Percentiles rank a stretch among this genome's conserved stretches.
Conservation (phyloP, 2,888 invertebrate genomes). For the Pherbina coryleti region DNA sequence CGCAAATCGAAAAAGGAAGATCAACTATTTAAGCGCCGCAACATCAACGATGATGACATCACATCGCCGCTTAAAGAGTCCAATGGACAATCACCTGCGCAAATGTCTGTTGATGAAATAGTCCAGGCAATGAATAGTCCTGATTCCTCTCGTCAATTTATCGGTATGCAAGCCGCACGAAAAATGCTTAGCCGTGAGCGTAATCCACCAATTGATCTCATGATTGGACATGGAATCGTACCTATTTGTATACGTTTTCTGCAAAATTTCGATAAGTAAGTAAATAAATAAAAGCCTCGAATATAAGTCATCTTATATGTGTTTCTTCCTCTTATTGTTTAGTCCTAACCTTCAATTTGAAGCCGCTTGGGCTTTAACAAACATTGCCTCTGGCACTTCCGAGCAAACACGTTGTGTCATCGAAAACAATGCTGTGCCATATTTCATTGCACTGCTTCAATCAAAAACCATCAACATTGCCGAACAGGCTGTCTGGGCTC, state of each 20-base stretch:
- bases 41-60: constrained; percentile 74
- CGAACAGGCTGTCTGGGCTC: constrained; percentile 96
- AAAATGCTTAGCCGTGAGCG: constrained; percentile 89
- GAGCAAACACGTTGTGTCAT: constrained; percentile 92
- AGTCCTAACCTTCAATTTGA: constrained; percentile 90
- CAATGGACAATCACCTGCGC: constrained; percentile 68
- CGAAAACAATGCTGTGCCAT: constrained; percentile 85
- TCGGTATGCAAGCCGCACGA: constrained; percentile 85
- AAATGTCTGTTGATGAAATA: constrained; percentile 79
- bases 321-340: neutral
- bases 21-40: constrained; percentile 90
- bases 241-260: constrained; percentile 86
- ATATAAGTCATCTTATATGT: neutral
- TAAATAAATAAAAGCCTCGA: constrained; percentile 31
- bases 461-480: constrained; percentile 79
- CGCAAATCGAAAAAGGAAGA: constrained; percentile 95
- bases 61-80: constrained; percentile 72
- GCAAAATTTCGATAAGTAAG: constrained; percentile 78
- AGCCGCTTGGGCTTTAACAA: constrained; percentile 97
- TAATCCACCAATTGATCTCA: constrained; percentile 90
- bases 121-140: constrained; percentile 77
- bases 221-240: constrained; percentile 88
- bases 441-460: constrained; percentile 80
- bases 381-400: constrained; percentile 94
- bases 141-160: constrained; percentile 75